These are phyloP conservation scores for Myotis lucifugus DNA, from an alignment of 2,113 vertebrate species.

Conservation along the genomic window DNA sequence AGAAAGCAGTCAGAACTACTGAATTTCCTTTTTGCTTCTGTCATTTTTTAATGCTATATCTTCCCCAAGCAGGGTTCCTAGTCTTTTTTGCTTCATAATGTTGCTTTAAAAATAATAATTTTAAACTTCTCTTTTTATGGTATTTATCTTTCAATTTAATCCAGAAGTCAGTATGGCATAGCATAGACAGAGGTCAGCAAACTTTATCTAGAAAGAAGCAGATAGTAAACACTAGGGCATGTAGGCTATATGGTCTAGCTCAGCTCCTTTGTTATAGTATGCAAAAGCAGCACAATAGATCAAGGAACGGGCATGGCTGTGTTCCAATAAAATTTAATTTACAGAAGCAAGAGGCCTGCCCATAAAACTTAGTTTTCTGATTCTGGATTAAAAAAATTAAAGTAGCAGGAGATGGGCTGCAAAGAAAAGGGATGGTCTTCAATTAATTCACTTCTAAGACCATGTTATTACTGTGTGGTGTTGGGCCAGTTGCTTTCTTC, in stretches of 20 bases:
- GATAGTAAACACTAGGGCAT: constrained; percentile 7
- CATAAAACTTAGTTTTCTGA: not conserved
- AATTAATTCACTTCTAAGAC: constrained; percentile 11
- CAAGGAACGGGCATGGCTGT: not conserved
- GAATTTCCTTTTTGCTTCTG: not conserved
- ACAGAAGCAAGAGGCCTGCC: not conserved
- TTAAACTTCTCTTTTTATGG: not conserved
- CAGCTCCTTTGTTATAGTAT: not conserved
- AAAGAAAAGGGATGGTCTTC: not conserved
- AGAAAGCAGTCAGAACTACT: constrained; percentile 10
- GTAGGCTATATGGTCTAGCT: not conserved
- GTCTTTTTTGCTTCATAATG: not conserved
- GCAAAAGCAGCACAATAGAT: not conserved
- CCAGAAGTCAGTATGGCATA: not conserved
- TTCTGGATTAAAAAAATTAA: not conserved
- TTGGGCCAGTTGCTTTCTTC: not conserved
- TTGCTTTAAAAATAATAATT: constrained; percentile 5
- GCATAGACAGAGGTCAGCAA: not conserved
- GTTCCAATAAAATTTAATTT: constrained; percentile 48
- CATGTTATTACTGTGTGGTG: not conserved
- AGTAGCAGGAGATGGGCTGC: not conserved
- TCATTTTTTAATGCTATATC: constrained; percentile 2
- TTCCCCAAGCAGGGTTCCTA: not conserved
- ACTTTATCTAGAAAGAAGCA: not conserved
- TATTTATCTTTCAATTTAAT: constrained; percentile 10